Evolutionary conservation across 2,888 invertebrate species (phyloP), one percentile per base, ranked within the genome.

Genomic region (Hecatera dysodea): DNA sequence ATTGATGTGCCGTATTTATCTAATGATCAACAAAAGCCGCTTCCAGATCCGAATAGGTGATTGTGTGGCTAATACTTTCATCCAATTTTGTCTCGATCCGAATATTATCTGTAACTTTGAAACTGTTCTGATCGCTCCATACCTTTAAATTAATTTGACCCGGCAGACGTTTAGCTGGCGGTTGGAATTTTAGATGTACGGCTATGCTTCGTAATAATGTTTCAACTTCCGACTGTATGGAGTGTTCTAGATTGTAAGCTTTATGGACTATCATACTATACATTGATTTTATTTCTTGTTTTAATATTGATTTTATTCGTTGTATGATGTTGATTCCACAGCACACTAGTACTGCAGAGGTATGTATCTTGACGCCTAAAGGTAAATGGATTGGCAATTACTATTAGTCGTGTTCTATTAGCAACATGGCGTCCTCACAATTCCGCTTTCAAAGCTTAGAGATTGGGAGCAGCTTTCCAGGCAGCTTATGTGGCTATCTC

Each of bases 121-220:
- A 73, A 62, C 19, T 22, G 57, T 53, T 46, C 7, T 63, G 68
- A 71, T 70, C 33, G 36, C 36, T 63, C n/a, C 57, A 67, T 60
- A 77, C 71, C 42, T 70, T 71, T n/a, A 48, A 62, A 82, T 82
- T 67, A 73, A 82, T 73, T 73, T 71, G 9, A 61, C 3, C 19
- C 55, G 24, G 27, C 48, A 55, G 50, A 61, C 24, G 33, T 55
- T 64, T n/a, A 9, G 17, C 17, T 29, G 36, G 50, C 29, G 27
- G 24, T 57, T 55, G 46, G 63, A 70, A 61, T 55, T 78, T 65
- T 65, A 42, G 67, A 78, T 67, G 61, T 67, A 52, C 60, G 29
- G 52, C 68, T 79, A 68, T 48, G 55, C 59, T 65, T 71, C n/a
- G n/a, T n/a, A n/a, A 52, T 44, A 22, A 48, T 79, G 57, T 52